Conservation (phyloP, 2,797 vertebrate genomes). For the Ctenopoma kingsleyae region DNA sequence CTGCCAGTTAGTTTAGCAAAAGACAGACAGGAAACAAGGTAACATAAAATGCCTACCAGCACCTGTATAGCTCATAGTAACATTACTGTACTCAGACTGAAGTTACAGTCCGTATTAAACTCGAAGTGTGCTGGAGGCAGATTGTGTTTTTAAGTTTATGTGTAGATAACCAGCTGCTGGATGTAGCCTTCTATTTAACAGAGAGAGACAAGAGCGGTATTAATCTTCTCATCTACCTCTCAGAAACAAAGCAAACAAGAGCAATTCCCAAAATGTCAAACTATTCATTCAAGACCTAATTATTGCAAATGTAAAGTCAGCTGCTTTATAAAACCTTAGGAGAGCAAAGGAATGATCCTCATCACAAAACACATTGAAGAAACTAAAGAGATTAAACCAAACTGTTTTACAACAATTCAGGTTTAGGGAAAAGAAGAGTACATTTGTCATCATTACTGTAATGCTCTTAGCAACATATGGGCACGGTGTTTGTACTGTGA, state of each 20-base stretch:
- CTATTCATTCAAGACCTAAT: background rate
- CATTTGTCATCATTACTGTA: conserved; percentile 15
- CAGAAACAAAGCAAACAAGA: background rate
- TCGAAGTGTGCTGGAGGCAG: background rate
- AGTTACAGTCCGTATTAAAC: no score
- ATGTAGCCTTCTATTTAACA: background rate
- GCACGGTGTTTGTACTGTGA: background rate
- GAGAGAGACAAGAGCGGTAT: background rate
- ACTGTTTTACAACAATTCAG: background rate
- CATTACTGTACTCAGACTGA: no score
- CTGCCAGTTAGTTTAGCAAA: background rate
- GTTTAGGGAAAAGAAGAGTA: background rate
- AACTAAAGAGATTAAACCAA: no score
- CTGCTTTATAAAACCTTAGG: conserved; percentile 4
- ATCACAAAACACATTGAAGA: background rate
- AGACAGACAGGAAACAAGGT: background rate
- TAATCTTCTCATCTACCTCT: background rate
- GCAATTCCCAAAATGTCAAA: background rate
- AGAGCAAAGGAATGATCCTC: background rate
- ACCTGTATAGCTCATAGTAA: no score
- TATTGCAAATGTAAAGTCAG: background rate
- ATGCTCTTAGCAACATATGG: conserved; percentile 9
- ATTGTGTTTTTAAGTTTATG: background rate
- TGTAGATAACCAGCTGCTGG: background rate
- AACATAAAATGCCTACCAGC: background rate